phyloP scores from a whole-genome alignment of 2,113 vertebrate species.

The Butorides virescens region DNA sequence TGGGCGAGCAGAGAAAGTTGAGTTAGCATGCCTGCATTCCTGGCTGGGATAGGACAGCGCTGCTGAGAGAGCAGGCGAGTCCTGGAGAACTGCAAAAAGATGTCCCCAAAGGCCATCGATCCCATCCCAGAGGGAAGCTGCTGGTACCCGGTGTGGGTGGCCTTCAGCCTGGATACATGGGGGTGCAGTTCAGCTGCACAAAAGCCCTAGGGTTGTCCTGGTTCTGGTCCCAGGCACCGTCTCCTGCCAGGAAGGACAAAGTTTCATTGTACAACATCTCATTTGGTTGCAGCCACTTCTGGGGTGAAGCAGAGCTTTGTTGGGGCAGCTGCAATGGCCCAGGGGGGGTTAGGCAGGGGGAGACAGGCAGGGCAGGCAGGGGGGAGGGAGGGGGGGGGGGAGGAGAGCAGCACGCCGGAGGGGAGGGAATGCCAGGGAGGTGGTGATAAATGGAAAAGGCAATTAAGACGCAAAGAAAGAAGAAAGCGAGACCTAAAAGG shows the following conservation, averaged over 20 bases:
- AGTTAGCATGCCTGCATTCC: background rate
- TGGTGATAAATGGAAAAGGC: background rate
- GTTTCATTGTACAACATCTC: background rate
- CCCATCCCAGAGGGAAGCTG: background rate
- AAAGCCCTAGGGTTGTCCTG: background rate
- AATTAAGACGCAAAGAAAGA: conserved; percentile 44
- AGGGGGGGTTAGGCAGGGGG: background rate
- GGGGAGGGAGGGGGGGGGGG: background rate
- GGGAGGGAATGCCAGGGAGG: background rate
- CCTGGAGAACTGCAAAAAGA: background rate
- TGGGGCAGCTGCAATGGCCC: background rate
- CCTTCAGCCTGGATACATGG: background rate
- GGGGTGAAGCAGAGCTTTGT: background rate
- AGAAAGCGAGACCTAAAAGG: conserved; percentile 29
- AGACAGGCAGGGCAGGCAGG: background rate
- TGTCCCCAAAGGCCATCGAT: background rate
- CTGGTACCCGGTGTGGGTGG: background rate
- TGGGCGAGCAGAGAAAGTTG: background rate
- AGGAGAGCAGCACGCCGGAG: background rate
- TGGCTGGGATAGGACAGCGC: rapidly evolving
- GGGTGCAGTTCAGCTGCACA: background rate
- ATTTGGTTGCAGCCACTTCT: background rate
- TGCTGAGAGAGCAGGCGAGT: background rate
- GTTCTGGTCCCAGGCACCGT: background rate
- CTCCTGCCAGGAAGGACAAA: background rate